phyloP scores from a whole-genome alignment of 2,888 invertebrate species.

The Ophion obscuratus region DNA sequence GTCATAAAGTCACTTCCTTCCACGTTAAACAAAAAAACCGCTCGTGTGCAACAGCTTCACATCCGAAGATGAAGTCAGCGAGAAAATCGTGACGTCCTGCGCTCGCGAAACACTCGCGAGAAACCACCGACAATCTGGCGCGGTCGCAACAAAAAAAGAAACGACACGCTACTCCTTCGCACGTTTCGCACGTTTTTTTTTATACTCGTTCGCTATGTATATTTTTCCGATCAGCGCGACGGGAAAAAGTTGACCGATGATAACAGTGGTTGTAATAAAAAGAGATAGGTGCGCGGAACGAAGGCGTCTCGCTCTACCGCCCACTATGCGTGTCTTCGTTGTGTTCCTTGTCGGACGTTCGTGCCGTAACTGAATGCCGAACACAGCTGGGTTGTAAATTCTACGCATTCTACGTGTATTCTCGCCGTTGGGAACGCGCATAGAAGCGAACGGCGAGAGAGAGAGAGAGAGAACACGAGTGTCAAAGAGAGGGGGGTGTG shows the following conservation, averaged over 20 bases:
- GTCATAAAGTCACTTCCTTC: not conserved
- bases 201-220: too few species aligned
- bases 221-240: too few species aligned
- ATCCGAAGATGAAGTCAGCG: not conserved
- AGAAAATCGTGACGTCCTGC: too few species aligned
- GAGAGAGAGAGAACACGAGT: not conserved
- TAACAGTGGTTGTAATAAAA: not conserved
- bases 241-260: not conserved
- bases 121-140: slow-evolving; percentile 6
- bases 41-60: not conserved
- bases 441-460: not conserved
- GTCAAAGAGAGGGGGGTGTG: not conserved
- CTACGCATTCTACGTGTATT: slow-evolving; percentile 2
- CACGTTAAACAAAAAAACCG: not conserved
- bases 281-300: not conserved
- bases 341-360: slow-evolving; percentile 44
- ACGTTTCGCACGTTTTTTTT: not conserved
- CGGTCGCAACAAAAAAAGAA: not conserved
- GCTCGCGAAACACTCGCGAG: not conserved
- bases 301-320: slow-evolving; percentile 8
- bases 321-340: not conserved
- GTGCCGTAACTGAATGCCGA: slow-evolving; percentile 46
- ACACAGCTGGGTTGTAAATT: slow-evolving; percentile 52
- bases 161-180: not conserved
- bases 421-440: slow-evolving; percentile 45